phyloP scores from a whole-genome alignment of 2,888 invertebrate species.

The Aelia acuminata region DNA sequence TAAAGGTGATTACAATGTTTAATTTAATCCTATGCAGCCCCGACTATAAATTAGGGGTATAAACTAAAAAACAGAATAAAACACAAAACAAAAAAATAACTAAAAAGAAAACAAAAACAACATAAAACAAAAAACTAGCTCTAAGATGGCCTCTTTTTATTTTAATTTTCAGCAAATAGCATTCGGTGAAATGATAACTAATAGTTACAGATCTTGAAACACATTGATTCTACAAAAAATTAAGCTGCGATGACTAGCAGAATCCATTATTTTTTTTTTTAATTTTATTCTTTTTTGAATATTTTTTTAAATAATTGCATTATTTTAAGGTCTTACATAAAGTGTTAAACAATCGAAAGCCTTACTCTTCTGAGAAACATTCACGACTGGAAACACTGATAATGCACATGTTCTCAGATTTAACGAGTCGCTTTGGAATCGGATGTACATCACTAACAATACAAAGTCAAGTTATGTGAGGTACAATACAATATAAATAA shows the following conservation, averaged over 20 bases:
- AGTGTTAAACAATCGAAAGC: constrained; percentile 49
- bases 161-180: constrained; percentile 57
- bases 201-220: constrained; percentile 58
- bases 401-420: constrained; percentile 52
- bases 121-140: constrained; percentile 49
- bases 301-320: constrained; percentile 51
- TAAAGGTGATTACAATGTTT: constrained; percentile 42
- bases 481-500: constrained; percentile 58
- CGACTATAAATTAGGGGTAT: constrained; percentile 41
- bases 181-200: constrained; percentile 53
- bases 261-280: constrained; percentile 60
- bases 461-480: constrained; percentile 51
- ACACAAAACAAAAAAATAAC: constrained; percentile 20
- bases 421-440: constrained; percentile 57
- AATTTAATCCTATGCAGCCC: constrained; percentile 50
- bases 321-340: constrained; percentile 49
- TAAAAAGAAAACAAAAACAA: constrained; percentile 25
- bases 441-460: constrained; percentile 55
- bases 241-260: constrained; percentile 62
- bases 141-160: constrained; percentile 57
- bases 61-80: constrained; percentile 48
- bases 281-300: constrained; percentile 13
- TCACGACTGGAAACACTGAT: constrained; percentile 7
- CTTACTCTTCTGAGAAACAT: constrained; percentile 48
- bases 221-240: constrained; percentile 59